Base-by-base conservation (phyloP, 2,888 invertebrate genomes). In the Gymnoscelis rufifasciata region DNA sequence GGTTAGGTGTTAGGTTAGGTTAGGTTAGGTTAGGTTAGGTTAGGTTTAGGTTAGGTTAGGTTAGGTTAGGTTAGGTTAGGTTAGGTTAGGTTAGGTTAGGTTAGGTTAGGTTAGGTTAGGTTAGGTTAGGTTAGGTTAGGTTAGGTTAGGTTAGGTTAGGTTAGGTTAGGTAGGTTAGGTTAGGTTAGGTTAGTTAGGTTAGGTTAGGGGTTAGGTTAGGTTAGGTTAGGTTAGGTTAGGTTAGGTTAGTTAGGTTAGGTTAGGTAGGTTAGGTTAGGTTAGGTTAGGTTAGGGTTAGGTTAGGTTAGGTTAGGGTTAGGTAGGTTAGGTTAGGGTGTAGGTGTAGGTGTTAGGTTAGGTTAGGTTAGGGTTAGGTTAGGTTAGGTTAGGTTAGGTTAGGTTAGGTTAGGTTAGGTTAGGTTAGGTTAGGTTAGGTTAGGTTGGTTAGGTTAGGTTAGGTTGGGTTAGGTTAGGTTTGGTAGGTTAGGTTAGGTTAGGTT, bases 161-260 rank as follows among this genome's bases (percentile, higher is more conserved):
- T 57, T 57, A 54, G 60, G 57, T 59, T n/a, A 54, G 58, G 62
- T 61, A 61, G 62, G 61, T 57, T 56, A 54, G 56, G 48, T 59
- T 64, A 53, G 57, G 57, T 54, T 56, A 56, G 59, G 59, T 58
- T 58, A 55, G 57, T n/a, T n/a, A n/a, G n/a, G n/a, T n/a, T n/a
- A n/a, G n/a, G n/a, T n/a, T n/a, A n/a, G n/a, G n/a, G n/a, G 59
- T 58, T 45, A 45, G 49, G 57, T 60, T 59, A 59, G 60, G 58
- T 59, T 54, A 57, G 55, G 55, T 59, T 56, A 56, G 59, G 57
- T 59, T 59, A 59, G 53, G 53, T 53, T 53, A 55, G 47, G 47
- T 43, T 44, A 50, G 38, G 38, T 38, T 44, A 51, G 38, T 39
- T 39, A 45, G n/a, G n/a, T n/a, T 49, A 38, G 46, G 43, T 47